These are phyloP conservation scores for Melinopterus prodromus DNA, from an alignment of 2,888 invertebrate species.

Conservation along the genomic window DNA sequence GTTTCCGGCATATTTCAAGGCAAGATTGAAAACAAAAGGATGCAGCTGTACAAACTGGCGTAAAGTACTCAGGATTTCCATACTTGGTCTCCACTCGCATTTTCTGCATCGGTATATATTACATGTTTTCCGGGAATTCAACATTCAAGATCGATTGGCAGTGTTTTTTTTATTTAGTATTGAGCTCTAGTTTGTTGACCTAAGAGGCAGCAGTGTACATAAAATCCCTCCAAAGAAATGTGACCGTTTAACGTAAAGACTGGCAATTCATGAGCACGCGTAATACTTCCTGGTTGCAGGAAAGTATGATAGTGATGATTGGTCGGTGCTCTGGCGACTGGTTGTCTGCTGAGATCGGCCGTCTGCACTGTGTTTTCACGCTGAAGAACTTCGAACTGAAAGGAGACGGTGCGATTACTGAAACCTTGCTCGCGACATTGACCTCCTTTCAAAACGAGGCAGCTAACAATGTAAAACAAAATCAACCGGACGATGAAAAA, in stretches of 20 bases:
- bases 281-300: neutral
- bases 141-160: neutral
- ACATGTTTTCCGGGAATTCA: neutral
- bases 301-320: neutral
- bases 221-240: neutral
- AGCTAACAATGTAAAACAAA: slow-evolving; percentile 10
- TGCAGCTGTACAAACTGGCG: too few species aligned
- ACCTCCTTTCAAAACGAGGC: slow-evolving; percentile 10
- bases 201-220: neutral
- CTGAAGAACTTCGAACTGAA: neutral
- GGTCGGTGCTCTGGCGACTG: neutral
- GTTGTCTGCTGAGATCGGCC: neutral
- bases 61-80: too few species aligned
- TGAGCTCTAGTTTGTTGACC: neutral
- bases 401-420: neutral
- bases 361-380: neutral
- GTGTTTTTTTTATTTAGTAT: neutral
- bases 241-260: neutral
- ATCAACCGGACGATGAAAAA: neutral
- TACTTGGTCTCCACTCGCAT: too few species aligned
- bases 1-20: too few species aligned
- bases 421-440: slow-evolving; percentile 13
- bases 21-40: too few species aligned
- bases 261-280: neutral
- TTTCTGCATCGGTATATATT: too few species aligned